phyloP scores from a whole-genome alignment of 53 echinoderm and acorn worm species.

The Stichopus horrens region DNA sequence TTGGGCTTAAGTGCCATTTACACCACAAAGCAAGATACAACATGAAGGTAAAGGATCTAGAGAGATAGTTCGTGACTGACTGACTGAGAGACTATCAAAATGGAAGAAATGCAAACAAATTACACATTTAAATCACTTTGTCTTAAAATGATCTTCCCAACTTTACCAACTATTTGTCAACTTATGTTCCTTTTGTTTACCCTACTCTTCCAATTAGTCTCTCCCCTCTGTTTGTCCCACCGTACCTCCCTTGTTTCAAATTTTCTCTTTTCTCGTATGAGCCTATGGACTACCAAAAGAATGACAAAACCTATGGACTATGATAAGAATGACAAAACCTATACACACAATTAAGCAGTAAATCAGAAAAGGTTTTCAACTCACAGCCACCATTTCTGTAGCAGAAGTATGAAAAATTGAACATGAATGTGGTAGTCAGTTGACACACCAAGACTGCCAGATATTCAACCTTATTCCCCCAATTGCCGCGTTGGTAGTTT shows the following conservation, averaged over 20 bases:
- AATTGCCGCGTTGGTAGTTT: conserved; percentile 61
- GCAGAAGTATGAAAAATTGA: conserved; percentile 5
- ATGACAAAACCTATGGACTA: neutral
- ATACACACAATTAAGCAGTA: neutral
- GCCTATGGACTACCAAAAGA: neutral
- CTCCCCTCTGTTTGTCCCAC: neutral
- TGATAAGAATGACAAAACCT: neutral
- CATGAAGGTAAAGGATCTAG: no score
- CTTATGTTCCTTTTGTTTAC: no score
- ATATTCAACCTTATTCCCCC: conserved; percentile 64
- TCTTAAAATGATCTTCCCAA: no score
- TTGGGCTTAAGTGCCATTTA: no score
- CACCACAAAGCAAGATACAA: no score
- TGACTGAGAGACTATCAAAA: no score
- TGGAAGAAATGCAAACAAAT: no score
- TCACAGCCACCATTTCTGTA: conserved; percentile 37
- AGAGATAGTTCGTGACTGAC: no score
- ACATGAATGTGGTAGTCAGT: neutral
- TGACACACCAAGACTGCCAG: conserved; percentile 57
- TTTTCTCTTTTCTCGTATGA: neutral
- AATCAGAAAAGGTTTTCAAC: neutral
- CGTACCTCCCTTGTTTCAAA: neutral
- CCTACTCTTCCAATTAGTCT: neutral
- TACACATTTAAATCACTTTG: no score
- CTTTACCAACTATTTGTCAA: no score